Conservation (phyloP, 1,140 invertebrate species). For the Cyrtorhinus lividipennis region DNA sequence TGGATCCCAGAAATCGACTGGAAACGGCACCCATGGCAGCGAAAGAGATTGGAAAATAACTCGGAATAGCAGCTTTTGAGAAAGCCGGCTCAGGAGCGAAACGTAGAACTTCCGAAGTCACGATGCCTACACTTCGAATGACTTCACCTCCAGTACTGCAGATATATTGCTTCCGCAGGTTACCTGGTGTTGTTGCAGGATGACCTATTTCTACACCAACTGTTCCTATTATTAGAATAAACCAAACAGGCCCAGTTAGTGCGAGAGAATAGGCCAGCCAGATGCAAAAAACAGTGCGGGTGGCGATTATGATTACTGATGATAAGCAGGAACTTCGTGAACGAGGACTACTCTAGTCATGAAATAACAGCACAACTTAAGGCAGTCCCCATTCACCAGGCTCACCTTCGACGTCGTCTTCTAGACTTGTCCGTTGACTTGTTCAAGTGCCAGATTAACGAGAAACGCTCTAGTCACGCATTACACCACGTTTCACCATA, state of each 20-base stretch:
- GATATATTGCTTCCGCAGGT: too few relatives aligned
- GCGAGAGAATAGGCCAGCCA: not conserved
- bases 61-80: too few relatives aligned
- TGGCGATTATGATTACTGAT: not conserved
- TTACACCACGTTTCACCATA: not conserved
- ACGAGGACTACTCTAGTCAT: not conserved
- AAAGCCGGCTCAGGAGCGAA: too few relatives aligned
- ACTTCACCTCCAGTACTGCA: too few relatives aligned
- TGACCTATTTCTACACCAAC: not conserved
- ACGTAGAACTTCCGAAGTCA: too few relatives aligned
- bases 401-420: too few relatives aligned
- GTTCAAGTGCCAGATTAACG: not conserved
- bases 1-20: too few relatives aligned
- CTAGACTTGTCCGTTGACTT: not conserved
- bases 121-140: too few relatives aligned
- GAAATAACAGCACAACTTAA: not conserved
- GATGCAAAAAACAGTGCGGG: not conserved
- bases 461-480: not conserved
- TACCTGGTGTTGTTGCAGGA: too few relatives aligned
- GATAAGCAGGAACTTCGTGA: too few relatives aligned
- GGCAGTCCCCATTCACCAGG: not conserved
- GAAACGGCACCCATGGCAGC: too few relatives aligned
- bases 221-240: not conserved
- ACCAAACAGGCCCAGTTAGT: not conserved
- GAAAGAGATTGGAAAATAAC: too few relatives aligned